A percentile compares a stretch with the other conserved stretches of the same genome.
These are phyloP conservation scores for Cirrhinus mrigala DNA, from an alignment of 2,797 vertebrate genomes.

Conservation along the genomic window DNA sequence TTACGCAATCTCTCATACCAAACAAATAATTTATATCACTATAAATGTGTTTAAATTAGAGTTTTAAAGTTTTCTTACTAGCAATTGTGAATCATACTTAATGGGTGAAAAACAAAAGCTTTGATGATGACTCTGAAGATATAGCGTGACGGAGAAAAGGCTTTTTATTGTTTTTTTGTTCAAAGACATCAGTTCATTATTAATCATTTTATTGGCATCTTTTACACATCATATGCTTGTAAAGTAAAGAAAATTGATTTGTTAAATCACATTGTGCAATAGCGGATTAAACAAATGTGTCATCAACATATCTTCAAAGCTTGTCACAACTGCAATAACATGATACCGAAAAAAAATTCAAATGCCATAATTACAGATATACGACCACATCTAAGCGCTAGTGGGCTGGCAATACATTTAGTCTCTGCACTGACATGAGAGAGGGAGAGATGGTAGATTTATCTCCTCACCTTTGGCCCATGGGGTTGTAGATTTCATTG, in stretches of 20 bases:
- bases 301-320: not conserved
- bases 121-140: slow-evolving; percentile 8
- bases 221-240: slow-evolving; percentile 6
- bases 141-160: not conserved
- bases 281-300: not conserved
- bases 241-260: not conserved
- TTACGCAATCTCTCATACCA: not conserved
- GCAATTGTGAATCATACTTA: slow-evolving; percentile 2
- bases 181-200: not conserved
- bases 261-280: slow-evolving; percentile 7
- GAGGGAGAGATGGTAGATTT: not conserved
- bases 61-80: not conserved
- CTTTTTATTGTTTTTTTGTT: not conserved
- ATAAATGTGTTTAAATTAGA: slow-evolving; percentile 4
- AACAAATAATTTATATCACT: slow-evolving; percentile 1
- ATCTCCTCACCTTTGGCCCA: slow-evolving; percentile 85
- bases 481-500: slow-evolving; percentile 88
- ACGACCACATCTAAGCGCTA: not conserved
- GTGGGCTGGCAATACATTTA: slow-evolving; percentile 5
- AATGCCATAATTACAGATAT: not conserved
- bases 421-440: slow-evolving; percentile 4
- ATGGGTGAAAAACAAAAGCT: slow-evolving; percentile 17
- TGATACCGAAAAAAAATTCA: not conserved
- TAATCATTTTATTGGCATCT: not conserved
- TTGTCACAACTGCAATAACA: not conserved